Conservation (phyloP, 2,888 invertebrate species). For the Agrilus mali region DNA sequence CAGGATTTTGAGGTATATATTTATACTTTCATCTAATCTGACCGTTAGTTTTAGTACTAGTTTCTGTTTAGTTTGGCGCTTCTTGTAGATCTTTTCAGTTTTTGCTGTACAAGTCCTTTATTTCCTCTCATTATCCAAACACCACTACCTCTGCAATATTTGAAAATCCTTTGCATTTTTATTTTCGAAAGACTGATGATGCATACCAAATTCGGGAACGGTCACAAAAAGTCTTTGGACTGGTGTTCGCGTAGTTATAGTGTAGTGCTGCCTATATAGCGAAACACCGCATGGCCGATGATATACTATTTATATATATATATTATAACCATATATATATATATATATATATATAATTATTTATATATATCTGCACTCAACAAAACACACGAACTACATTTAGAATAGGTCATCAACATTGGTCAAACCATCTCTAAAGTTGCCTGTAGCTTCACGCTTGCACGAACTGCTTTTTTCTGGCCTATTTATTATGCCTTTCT, state of each 20-base stretch:
- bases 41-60: conserved; percentile 33
- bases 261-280: conserved; percentile 25
- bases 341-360: background rate
- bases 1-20: conserved; percentile 75
- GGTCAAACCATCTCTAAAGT: conserved; percentile 46
- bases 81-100: conserved; percentile 30
- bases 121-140: conserved; percentile 8
- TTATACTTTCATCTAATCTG: conserved; percentile 32
- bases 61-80: conserved; percentile 36
- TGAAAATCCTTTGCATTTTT: conserved; percentile 6
- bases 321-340: conserved; percentile 9
- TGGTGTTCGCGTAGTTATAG: conserved; percentile 19
- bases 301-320: too few relatives aligned
- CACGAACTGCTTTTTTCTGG: conserved; percentile 10
- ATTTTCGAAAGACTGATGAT: background rate
- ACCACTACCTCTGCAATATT: conserved; percentile 5
- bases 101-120: conserved; percentile 18
- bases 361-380: conserved; percentile 12
- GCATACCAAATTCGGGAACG: conserved; percentile 5
- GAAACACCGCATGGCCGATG: conserved; percentile 29
- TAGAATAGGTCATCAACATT: conserved; percentile 29
- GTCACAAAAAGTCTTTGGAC: conserved; percentile 1
- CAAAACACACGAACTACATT: conserved; percentile 21
- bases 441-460: conserved; percentile 36
- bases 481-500: conserved; percentile 9